phyloP scores from a whole-genome alignment of 2,888 invertebrate genomes.

The Orthosia cruda region DNA sequence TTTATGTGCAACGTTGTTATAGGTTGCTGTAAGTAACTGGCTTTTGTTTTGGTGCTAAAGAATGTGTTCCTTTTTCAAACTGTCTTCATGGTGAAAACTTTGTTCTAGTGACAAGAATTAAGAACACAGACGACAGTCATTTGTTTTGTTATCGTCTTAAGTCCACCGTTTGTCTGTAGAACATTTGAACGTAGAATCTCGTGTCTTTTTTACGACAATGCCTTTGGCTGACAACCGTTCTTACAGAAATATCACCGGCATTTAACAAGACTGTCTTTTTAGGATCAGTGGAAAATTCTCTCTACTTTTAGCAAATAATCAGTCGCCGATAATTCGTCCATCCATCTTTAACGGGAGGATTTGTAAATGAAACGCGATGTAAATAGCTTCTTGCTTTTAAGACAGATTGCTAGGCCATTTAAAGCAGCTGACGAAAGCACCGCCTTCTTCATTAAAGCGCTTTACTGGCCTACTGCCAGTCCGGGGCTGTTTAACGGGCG shows the following conservation, averaged over 20 bases:
- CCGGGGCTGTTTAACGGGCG: constrained; percentile 41
- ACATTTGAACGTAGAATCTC: constrained; percentile 9
- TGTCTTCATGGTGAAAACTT: neutral
- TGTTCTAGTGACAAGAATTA: neutral
- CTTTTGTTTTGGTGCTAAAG: constrained; percentile 25
- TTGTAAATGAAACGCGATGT: constrained; percentile 27
- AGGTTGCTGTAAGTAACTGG: constrained; percentile 51
- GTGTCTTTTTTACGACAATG: constrained; percentile 3
- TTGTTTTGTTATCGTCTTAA: constrained; percentile 4
- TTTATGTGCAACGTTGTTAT: constrained; percentile 59
- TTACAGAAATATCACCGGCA: constrained; percentile 10
- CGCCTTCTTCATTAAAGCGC: constrained; percentile 59
- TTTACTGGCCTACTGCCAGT: constrained; percentile 60
- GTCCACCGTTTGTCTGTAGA: neutral
- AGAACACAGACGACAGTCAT: too few species aligned
- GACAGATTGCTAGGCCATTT: constrained; percentile 48
- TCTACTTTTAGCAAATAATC: neutral
- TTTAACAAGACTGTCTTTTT: constrained; percentile 5
- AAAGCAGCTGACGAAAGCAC: constrained; percentile 57
- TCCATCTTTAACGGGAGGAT: neutral
- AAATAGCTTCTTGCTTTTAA: constrained; percentile 30
- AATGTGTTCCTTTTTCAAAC: neutral
- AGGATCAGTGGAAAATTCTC: neutral
- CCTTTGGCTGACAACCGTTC: constrained; percentile 7
- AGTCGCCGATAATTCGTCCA: neutral